Evolutionary conservation across 2,888 invertebrate genomes (phyloP).

Genomic region (Helicoverpa assulta): DNA sequence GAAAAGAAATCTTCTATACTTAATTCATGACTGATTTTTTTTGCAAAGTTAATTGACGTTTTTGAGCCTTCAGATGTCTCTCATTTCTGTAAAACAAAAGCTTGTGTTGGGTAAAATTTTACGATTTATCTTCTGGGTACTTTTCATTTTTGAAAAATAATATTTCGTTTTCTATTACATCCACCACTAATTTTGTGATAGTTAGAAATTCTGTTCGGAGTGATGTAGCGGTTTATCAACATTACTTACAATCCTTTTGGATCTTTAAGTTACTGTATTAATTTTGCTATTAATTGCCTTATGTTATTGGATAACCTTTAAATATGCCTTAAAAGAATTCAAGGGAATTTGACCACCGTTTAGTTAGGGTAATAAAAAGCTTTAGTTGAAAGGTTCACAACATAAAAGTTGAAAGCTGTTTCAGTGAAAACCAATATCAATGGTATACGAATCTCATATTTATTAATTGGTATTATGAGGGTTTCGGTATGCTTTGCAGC

Average conservation of each 20-base stretch:
- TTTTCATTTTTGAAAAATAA: too few relatives aligned
- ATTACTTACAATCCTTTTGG: slow-evolving; percentile 7
- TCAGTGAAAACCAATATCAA: too few relatives aligned
- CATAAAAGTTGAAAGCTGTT: too few relatives aligned
- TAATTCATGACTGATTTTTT: neutral
- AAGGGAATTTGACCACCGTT: slow-evolving; percentile 19
- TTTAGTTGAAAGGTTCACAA: too few relatives aligned
- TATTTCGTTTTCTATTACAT: neutral
- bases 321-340: slow-evolving; percentile 13
- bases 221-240: slow-evolving; percentile 23
- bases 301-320: slow-evolving; percentile 9
- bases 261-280: slow-evolving; percentile 13
- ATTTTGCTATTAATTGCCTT: too few relatives aligned
- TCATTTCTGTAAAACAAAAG: neutral
- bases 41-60: slow-evolving; percentile 1
- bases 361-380: too few relatives aligned
- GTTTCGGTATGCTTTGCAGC: too few relatives aligned
- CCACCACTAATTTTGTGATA: slow-evolving; percentile 1
- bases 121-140: too few relatives aligned
- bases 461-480: too few relatives aligned
- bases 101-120: neutral
- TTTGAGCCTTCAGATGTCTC: neutral
- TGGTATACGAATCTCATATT: too few relatives aligned
- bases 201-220: slow-evolving; percentile 18
- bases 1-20: neutral